Evolutionary conservation across 1,140 invertebrate genomes (phyloP).

Genomic region (Eriosoma lanigerum): DNA sequence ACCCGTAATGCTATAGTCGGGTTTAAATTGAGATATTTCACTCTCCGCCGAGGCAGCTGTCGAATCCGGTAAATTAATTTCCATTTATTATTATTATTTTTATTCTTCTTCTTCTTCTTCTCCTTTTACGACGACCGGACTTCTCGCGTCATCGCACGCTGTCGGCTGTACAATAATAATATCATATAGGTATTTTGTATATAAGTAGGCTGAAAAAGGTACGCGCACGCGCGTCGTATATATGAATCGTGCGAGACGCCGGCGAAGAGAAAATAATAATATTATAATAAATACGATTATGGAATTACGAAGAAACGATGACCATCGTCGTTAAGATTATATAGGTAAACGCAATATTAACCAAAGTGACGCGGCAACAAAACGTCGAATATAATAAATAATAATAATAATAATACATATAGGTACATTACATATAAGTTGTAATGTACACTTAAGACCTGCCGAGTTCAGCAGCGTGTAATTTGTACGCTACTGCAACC

Average conservation of each 20-base stretch:
- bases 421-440: neutral
- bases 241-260: no score
- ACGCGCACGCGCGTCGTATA: no score
- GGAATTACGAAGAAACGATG: no score
- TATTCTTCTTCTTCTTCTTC: neutral
- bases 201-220: no score
- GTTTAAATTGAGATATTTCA: conserved; percentile 26
- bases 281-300: no score
- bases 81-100: neutral
- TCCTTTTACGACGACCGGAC: neutral
- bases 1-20: conserved; percentile 9
- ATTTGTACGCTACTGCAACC: no score
- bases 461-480: no score
- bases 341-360: conserved; percentile 23
- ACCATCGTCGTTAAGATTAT: no score
- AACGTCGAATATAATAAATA: neutral
- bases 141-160: neutral
- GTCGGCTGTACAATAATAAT: neutral
- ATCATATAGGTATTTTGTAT: neutral
- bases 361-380: conserved; percentile 25
- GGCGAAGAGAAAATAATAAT: no score
- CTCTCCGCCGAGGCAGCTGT: neutral
- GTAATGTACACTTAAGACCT: no score
- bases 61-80: conserved; percentile 18
- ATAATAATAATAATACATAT: neutral